These are phyloP conservation scores for Buphagus erythrorhynchus DNA, from an alignment of 2,797 vertebrate species.

Conservation along the genomic window DNA sequence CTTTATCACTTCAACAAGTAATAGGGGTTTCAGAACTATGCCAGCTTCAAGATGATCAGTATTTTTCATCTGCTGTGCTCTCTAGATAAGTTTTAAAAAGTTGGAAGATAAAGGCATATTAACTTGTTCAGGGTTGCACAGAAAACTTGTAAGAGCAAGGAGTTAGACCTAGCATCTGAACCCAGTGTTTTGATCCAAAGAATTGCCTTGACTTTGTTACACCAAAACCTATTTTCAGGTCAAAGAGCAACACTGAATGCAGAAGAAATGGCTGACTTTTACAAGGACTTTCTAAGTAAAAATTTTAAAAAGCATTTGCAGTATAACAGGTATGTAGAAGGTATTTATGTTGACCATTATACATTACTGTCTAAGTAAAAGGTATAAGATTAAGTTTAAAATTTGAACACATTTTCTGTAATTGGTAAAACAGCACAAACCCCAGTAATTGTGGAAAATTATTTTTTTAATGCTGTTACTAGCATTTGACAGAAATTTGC, in stretches of 20 bases:
- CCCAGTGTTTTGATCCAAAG: neutral
- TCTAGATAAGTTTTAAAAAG: neutral
- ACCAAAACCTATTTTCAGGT: slow-evolving; percentile 77
- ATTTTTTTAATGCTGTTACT: neutral
- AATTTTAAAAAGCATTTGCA: slow-evolving; percentile 86
- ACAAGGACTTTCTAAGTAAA: slow-evolving; percentile 90
- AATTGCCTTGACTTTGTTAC: neutral
- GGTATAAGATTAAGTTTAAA: neutral
- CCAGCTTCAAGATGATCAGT: neutral
- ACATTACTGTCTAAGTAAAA: neutral
- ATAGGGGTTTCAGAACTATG: neutral
- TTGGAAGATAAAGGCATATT: neutral
- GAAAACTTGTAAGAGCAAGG: neutral
- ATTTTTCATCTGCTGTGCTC: neutral
- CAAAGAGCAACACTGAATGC: slow-evolving; percentile 80
- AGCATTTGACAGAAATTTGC: neutral
- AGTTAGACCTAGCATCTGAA: neutral
- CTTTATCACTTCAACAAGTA: neutral
- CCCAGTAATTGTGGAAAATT: neutral
- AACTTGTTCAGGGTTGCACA: neutral
- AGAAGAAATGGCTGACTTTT: slow-evolving; percentile 96
- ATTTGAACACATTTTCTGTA: neutral
- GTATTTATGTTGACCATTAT: neutral
- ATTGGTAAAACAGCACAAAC: neutral
- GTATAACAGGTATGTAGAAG: slow-evolving; percentile 90